A percentile compares a stretch with the other conserved stretches of the same genome.
Conservation (phyloP, 2,113 vertebrate species). For the Heterocephalus glaber region DNA sequence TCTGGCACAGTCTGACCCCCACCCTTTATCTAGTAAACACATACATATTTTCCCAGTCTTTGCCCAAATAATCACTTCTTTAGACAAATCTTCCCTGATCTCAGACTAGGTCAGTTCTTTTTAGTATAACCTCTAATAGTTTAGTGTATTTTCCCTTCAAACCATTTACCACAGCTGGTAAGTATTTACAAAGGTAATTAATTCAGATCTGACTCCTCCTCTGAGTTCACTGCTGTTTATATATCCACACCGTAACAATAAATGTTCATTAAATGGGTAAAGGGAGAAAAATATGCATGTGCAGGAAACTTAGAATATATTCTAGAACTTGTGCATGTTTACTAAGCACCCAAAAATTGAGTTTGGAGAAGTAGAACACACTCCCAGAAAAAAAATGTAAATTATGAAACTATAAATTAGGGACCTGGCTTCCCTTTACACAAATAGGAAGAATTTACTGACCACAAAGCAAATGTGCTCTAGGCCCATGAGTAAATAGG, state of each 20-base stretch:
- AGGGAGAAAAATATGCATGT: neutral
- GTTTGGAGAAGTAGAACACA: neutral
- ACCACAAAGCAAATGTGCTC: neutral
- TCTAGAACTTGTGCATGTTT: neutral
- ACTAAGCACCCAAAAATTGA: neutral
- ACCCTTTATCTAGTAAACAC: neutral
- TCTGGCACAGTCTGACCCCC: neutral
- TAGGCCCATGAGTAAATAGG: slow-evolving; percentile 3
- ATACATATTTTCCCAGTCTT: slow-evolving; percentile 6
- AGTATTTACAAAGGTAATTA: slow-evolving; percentile 45
- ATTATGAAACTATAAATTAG: neutral
- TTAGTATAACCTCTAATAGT: neutral
- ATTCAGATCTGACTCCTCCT: slow-evolving; percentile 40
- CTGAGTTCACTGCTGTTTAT: slow-evolving; percentile 40
- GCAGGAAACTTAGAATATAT: neutral
- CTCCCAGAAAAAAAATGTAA: neutral
- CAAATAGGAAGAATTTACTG: slow-evolving; percentile 8
- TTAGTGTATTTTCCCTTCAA: neutral
- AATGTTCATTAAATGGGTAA: slow-evolving; percentile 39
- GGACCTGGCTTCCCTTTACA: neutral
- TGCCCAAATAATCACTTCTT: slow-evolving; percentile 1
- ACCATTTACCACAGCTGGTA: neutral
- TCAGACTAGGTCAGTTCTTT: neutral
- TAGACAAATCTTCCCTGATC: neutral
- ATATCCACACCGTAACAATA: neutral